Evolutionary conservation across 2,113 vertebrate species (phyloP).

Genomic region (Naja naja): DNA sequence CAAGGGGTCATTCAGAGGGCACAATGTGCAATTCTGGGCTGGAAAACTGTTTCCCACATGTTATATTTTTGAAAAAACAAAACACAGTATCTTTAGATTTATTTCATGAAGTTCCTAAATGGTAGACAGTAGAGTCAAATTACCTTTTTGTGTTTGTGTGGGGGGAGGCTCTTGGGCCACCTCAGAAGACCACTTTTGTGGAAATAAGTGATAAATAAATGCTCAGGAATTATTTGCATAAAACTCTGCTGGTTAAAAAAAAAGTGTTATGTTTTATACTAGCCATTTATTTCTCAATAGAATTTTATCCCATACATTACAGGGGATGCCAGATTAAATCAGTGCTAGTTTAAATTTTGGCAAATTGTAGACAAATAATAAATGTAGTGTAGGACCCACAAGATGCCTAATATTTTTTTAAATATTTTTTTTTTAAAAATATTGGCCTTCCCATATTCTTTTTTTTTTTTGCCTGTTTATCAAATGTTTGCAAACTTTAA

Average conservation of each 20-base stretch:
- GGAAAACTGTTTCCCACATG: background rate
- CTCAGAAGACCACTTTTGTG: background rate
- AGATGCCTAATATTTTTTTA: background rate
- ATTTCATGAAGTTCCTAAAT: background rate
- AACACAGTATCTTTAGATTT: background rate
- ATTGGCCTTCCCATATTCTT: background rate
- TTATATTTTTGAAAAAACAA: background rate
- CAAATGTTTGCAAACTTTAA: background rate
- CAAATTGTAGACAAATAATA: background rate
- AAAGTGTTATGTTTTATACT: background rate
- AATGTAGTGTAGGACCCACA: background rate
- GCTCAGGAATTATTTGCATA: background rate
- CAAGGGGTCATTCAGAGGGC: background rate
- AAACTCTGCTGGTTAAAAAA: background rate
- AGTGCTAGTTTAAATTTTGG: background rate
- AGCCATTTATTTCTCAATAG: background rate
- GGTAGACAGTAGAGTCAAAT: background rate
- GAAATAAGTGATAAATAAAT: background rate
- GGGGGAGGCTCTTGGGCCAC: background rate
- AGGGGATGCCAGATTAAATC: background rate
- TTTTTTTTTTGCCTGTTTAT: background rate
- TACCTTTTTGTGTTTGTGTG: background rate
- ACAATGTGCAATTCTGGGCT: background rate
- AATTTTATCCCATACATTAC: constrained; percentile 7
- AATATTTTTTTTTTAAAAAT: background rate